phyloP scores from a whole-genome alignment of 2,797 vertebrate genomes.

The Crocodylus rhombifer region DNA sequence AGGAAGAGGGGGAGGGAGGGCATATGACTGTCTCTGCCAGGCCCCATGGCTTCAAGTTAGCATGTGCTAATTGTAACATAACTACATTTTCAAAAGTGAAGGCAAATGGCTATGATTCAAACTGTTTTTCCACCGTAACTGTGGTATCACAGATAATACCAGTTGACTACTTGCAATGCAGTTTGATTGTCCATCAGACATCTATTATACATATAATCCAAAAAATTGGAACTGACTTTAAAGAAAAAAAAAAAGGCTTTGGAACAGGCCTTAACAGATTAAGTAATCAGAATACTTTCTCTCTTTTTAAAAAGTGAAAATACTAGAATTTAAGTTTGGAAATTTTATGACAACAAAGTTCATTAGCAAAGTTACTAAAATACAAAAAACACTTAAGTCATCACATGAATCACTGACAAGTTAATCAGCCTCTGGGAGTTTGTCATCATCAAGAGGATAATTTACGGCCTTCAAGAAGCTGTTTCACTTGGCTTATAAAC shows the following conservation, averaged over 20 bases:
- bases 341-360: constrained; percentile 43
- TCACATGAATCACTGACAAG: constrained; percentile 77
- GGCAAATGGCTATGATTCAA: not conserved
- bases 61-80: too few relatives aligned
- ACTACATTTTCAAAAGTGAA: not conserved
- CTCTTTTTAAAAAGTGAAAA: constrained; percentile 20
- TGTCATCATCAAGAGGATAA: constrained; percentile 70
- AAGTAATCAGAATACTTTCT: not conserved
- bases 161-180: not conserved
- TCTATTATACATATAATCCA: not conserved
- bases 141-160: fast-evolving
- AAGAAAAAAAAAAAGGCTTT: not conserved
- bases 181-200: not conserved
- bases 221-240: too few relatives aligned
- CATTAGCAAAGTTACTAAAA: constrained; percentile 61
- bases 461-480: constrained; percentile 66
- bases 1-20: too few relatives aligned
- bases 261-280: not conserved
- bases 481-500: constrained; percentile 38
- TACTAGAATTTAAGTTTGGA: not conserved
- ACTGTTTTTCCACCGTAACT: not conserved
- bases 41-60: too few relatives aligned
- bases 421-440: constrained; percentile 75
- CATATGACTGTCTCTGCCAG: too few relatives aligned
- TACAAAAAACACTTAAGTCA: constrained; percentile 60